These are phyloP conservation scores for Bilobella aurantiaca DNA, from an alignment of 1,140 invertebrate species.

Conservation along the genomic window DNA sequence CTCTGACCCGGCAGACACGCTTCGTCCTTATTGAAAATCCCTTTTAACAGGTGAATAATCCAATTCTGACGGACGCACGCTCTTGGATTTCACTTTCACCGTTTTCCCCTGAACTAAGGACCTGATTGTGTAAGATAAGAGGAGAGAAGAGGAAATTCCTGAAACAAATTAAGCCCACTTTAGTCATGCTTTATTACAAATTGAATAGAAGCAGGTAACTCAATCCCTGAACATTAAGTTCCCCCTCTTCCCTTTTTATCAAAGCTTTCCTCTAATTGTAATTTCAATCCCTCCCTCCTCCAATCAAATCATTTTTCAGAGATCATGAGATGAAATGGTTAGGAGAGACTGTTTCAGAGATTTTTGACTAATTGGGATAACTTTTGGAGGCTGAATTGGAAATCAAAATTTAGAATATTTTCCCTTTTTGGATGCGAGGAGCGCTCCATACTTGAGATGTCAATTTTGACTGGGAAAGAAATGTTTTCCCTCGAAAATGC, in stretches of 20 bases:
- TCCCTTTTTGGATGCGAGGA: too few species aligned
- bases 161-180: constrained; percentile 7
- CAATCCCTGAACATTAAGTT: not conserved
- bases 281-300: too few species aligned
- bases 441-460: not conserved
- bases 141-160: not conserved
- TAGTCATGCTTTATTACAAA: constrained; percentile 9
- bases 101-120: not conserved
- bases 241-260: not conserved
- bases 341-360: too few species aligned
- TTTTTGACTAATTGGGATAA: too few species aligned
- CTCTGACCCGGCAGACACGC: not conserved
- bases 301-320: too few species aligned
- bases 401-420: too few species aligned
- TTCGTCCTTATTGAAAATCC: not conserved
- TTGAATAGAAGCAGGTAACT: not conserved
- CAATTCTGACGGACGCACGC: not conserved
- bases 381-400: too few species aligned
- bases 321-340: too few species aligned
- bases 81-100: not conserved
- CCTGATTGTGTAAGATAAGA: constrained; percentile 5
- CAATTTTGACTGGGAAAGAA: not conserved
- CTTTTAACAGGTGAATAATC: not conserved
- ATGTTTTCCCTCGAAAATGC: not conserved
- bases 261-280: not conserved